A percentile compares a stretch with the other conserved stretches of the same genome.
These are phyloP conservation scores for Argya squamiceps DNA, from an alignment of 2,797 vertebrate species.

Conservation along the genomic window DNA sequence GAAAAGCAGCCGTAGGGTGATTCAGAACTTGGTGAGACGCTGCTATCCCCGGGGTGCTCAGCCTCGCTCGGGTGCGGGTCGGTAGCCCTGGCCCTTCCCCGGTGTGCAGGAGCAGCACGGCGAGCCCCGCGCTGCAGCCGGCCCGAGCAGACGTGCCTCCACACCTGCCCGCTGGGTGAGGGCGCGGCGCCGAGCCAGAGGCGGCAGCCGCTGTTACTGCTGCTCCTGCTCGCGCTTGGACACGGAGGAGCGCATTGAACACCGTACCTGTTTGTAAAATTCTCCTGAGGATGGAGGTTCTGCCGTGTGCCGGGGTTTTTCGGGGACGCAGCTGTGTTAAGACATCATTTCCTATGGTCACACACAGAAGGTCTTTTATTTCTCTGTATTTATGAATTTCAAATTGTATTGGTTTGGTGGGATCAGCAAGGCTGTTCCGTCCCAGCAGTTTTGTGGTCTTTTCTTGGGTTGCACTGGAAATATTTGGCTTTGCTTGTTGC, in stretches of 20 bases:
- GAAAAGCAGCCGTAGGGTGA: too few relatives aligned
- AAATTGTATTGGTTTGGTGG: background rate
- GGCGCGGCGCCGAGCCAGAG: fast-evolving
- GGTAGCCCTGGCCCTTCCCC: background rate
- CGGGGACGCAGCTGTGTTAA: background rate
- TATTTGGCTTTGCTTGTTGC: slow-evolving; percentile 45
- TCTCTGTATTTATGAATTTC: background rate
- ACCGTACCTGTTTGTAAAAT: background rate
- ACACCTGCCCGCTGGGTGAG: fast-evolving
- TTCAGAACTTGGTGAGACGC: fast-evolving
- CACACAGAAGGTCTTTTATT: fast-evolving
- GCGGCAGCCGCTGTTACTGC: background rate
- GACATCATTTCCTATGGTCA: fast-evolving
- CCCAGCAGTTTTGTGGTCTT: background rate
- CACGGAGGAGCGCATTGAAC: fast-evolving
- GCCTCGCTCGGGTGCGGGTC: background rate
- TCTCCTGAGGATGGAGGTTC: background rate
- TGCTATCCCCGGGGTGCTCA: too few relatives aligned
- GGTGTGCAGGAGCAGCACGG: fast-evolving
- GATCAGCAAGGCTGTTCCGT: background rate
- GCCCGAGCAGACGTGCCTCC: fast-evolving
- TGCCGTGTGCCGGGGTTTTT: background rate
- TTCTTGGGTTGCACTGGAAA: slow-evolving; percentile 6
- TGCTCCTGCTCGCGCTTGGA: background rate
- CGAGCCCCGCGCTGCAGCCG: background rate